Base-by-base conservation (phyloP, 2,113 vertebrate genomes). In the Hyla sarda region DNA sequence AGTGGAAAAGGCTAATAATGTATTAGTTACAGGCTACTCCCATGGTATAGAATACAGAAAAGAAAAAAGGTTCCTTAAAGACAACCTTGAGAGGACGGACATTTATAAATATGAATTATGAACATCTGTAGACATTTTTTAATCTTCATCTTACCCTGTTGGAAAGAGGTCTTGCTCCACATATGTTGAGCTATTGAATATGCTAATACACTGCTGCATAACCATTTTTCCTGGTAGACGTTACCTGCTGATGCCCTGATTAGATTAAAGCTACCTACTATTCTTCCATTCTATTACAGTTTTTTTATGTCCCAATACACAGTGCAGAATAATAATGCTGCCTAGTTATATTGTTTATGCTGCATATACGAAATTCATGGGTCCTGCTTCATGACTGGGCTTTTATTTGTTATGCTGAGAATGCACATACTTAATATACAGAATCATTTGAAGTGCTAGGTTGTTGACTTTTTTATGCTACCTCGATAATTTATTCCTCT, bases 101-200 rank as follows among this genome's bases (percentile, higher is more conserved):
- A 85, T 78, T 85, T 67, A 78, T 85, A 78, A 85, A 78, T 84
- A 60, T 84, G 72, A 84, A 84, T 72, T 74, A 58, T 74, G 82
- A 83, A 74, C 82, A 83, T 74, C 69, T 83, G 82, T 60, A 83
- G 69, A 74, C 48, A 83, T 83, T 74, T 82, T 82, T 83, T 83
- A 83, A 83, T 83, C 82, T 75, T 47, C 54, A 74, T 83, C 52
- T 37, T 58, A 74, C 82, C 52, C 82, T 83, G 71, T 58, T 74
- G 69, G 82, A 83, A 45, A 41, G 71, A 74, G 82, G 82, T 83
- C 82, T 32, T 74, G 82, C 69, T 74, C 19, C 82, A 83, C 67
- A 83, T 83, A 83, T 74, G 69, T 83, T 13, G 71, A 74, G 50
- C 71, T 83, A 74, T 83, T 83, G 82, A 73, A 83, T 83, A 83